These are phyloP conservation scores for Gracilinanus agilis DNA, from an alignment of 2,113 vertebrate species.

Conservation along the genomic window DNA sequence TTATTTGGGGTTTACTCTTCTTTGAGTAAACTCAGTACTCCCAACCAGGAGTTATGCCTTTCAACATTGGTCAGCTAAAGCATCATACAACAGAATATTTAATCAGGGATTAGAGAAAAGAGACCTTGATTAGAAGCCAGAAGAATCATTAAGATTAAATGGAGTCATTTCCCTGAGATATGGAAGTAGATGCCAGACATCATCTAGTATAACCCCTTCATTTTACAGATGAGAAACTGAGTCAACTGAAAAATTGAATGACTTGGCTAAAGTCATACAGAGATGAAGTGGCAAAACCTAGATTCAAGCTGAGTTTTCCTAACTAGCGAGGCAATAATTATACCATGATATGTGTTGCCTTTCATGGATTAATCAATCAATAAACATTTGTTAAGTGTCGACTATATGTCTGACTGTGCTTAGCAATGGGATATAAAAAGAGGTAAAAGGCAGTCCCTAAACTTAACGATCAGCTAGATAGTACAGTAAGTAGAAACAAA, in stretches of 20 bases:
- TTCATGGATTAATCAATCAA: not conserved
- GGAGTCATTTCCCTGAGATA: not conserved
- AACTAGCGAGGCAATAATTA: not conserved
- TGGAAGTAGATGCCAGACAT: not conserved
- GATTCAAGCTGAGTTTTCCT: not conserved
- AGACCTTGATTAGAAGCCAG: not conserved
- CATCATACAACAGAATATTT: conserved; percentile 19
- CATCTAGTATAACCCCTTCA: not conserved
- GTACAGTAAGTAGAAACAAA: not conserved
- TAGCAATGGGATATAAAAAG: not conserved
- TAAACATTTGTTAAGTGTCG: not conserved
- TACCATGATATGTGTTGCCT: not conserved
- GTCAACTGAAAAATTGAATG: not conserved
- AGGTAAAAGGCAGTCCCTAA: not conserved
- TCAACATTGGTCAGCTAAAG: conserved; percentile 28
- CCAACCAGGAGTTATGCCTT: conserved; percentile 50
- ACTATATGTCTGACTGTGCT: not conserved
- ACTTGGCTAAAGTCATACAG: not conserved
- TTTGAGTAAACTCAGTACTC: conserved; percentile 49
- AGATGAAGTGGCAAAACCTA: not conserved
- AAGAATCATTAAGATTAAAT: not conserved
- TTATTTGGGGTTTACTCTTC: conserved; percentile 38
- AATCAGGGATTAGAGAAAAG: not conserved
- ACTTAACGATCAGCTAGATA: not conserved
- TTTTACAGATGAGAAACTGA: not conserved